Evolutionary conservation across 2,888 invertebrate genomes (phyloP), one percentile per base, ranked within the genome.

Genomic region (Opisthograptis luteolata): DNA sequence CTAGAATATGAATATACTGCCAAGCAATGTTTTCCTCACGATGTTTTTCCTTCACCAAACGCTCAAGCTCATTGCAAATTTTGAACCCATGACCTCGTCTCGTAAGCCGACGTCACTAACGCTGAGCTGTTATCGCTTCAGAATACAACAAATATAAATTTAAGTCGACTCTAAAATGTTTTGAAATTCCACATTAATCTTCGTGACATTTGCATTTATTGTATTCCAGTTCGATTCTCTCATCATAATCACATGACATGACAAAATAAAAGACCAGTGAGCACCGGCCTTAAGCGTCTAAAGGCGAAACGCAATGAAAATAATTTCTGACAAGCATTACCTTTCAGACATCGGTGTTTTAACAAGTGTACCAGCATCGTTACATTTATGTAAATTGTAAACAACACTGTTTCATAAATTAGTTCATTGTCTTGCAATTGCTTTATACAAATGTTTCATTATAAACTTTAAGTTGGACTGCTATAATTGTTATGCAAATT

Each of bases 361-460:
- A 49, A 58, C 61, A 61, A 61, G 46, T 61, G 61, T 34, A 2
- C 44, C 22, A n/a, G 14, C 32, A 35, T 37, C 42, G 40, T 39
- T 47, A 22, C 47, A 52, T 40, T 49, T 50, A 45, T 55, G 55
- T 54, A 57, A 58, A 61, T 55, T 58, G 55, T 56, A 58, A 54
- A 63, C 43, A 60, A 51, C 13, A 50, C 35, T 57, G 58, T 73
- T 68, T 66, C 66, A 67, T 75, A 74, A 75, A 80, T 81, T 79
- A 73, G 76, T 73, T 66, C 59, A 70, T 76, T 78, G 69, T 80
- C 68, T 76, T 57, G 59, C 64, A 73, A 73, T 61, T 66, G 60
- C 62, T 66, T 60, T 62, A 64, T 54, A 66, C 64, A 69, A 67
- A 67, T 56, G 58, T 58, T 63, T 50, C 60, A 67, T 66, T 64